Percentiles rank a stretch among this genome's conserved stretches.
Evolutionary conservation across 2,888 invertebrate genomes (phyloP).

Genomic region (Leptopterna dolabrata): DNA sequence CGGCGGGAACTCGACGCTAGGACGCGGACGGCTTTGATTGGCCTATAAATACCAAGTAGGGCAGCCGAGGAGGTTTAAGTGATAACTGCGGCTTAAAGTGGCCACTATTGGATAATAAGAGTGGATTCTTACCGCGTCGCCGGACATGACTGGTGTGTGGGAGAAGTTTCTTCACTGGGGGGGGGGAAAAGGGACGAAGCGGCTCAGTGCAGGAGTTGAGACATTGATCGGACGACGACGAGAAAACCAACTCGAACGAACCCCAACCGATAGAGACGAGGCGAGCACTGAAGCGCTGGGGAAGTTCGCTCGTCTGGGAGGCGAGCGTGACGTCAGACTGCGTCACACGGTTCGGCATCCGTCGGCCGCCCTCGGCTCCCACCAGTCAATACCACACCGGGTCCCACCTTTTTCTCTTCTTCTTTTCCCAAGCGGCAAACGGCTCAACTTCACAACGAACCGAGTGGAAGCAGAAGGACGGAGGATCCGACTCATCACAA

Average conservation of each 20-base stretch:
- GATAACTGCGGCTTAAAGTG: slow-evolving; percentile 26
- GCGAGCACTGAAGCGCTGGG: slow-evolving; percentile 2
- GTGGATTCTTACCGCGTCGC: slow-evolving; percentile 34
- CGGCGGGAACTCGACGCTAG: not conserved
- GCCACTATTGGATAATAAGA: slow-evolving; percentile 1
- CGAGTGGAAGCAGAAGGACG: not conserved
- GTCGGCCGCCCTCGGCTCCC: slow-evolving; percentile 37
- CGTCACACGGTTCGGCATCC: slow-evolving; percentile 60
- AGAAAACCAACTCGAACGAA: not conserved
- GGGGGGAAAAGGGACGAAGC: not conserved
- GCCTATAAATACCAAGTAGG: slow-evolving; percentile 27
- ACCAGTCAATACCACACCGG: slow-evolving; percentile 24
- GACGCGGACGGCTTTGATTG: not conserved
- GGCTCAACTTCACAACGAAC: not conserved
- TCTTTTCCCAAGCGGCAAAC: not conserved
- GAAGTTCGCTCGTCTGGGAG: slow-evolving; percentile 16
- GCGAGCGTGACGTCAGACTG: slow-evolving; percentile 64
- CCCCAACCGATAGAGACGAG: slow-evolving; percentile 17
- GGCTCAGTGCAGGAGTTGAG: slow-evolving; percentile 25
- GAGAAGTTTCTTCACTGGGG: not conserved
- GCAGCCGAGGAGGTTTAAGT: not conserved
- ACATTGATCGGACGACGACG: not conserved
- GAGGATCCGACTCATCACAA: not conserved
- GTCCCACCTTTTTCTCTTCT: not conserved
- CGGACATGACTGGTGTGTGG: slow-evolving; percentile 35